Conservation (phyloP, 92 coral and sea anemone species). For the Phymanthus crucifer region DNA sequence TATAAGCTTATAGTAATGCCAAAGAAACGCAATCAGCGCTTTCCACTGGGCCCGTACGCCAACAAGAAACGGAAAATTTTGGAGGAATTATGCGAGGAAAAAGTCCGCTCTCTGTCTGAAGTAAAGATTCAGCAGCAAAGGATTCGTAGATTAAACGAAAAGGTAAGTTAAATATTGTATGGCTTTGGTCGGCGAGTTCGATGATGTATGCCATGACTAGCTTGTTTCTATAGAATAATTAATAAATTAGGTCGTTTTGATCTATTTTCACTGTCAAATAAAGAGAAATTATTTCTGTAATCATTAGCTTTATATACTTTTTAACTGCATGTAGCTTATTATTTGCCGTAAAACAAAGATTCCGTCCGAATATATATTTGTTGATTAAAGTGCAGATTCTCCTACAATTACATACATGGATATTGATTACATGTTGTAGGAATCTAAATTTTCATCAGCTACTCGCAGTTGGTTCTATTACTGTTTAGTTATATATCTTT, state of each 20-base stretch:
- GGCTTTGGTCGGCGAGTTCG: background rate
- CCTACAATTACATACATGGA: background rate
- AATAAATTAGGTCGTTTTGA: background rate
- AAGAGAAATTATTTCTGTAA: background rate
- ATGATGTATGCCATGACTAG: background rate
- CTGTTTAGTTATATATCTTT: too few relatives aligned
- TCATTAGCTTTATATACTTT: background rate
- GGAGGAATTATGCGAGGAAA: slow-evolving; percentile 17
- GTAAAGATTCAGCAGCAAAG: slow-evolving; percentile 13
- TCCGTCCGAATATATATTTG: background rate
- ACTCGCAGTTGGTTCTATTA: background rate
- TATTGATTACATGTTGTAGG: background rate
- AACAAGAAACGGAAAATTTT: background rate
- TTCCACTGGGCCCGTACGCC: slow-evolving; percentile 20
- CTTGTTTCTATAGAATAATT: background rate
- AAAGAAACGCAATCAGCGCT: background rate
- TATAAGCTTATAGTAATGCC: background rate
- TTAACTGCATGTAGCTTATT: background rate
- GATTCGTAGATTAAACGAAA: slow-evolving; percentile 12
- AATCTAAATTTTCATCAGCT: background rate
- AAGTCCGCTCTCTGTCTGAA: slow-evolving; percentile 1
- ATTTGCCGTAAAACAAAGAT: background rate
- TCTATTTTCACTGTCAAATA: background rate
- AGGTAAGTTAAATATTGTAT: slow-evolving; percentile 12
- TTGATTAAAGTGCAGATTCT: background rate